These are phyloP conservation scores for Numida meleagris DNA, from an alignment of 2,113 vertebrate species.

Conservation along the genomic window DNA sequence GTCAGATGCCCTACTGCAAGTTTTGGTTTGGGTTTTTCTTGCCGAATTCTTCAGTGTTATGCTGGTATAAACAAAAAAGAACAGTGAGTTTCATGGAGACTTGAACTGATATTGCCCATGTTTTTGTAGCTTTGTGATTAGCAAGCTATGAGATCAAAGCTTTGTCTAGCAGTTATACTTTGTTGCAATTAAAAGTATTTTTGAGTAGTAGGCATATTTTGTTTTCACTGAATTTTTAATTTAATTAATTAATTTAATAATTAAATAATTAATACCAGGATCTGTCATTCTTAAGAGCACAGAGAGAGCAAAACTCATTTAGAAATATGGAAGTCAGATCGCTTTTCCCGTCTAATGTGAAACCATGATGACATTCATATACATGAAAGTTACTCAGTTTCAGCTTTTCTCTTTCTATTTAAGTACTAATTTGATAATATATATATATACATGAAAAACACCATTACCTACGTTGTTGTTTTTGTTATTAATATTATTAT, in stretches of 20 bases:
- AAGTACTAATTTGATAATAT: background rate
- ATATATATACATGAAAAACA: background rate
- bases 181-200: background rate
- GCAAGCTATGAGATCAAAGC: background rate
- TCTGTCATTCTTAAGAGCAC: background rate
- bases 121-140: slow-evolving; percentile 12
- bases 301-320: background rate
- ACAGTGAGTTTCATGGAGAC: background rate
- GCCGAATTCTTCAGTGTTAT: background rate
- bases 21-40: background rate
- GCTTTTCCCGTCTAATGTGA: background rate
- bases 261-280: too few relatives aligned
- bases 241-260: too few relatives aligned
- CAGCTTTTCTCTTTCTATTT: background rate
- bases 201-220: background rate
- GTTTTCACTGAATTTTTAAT: background rate
- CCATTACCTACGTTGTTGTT: background rate
- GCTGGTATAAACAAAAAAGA: background rate
- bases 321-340: background rate
- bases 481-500: background rate
- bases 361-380: background rate
- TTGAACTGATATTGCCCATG: background rate
- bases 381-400: background rate
- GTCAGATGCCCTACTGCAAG: background rate
- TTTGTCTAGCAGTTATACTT: background rate